phyloP scores from a whole-genome alignment of 2,113 vertebrate species.

The Syngnathus typhle region DNA sequence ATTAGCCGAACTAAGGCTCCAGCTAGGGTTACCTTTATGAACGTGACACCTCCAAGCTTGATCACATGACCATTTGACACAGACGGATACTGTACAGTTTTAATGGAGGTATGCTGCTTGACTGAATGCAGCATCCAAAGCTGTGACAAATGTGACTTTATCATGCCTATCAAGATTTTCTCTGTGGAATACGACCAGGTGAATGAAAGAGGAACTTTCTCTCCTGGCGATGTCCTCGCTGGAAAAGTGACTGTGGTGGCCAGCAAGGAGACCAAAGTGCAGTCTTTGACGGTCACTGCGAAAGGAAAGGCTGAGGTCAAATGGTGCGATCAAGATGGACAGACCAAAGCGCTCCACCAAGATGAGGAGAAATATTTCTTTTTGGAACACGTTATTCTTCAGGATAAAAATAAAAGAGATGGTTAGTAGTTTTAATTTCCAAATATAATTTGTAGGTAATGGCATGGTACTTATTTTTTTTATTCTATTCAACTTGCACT shows the following conservation, averaged over 20 bases:
- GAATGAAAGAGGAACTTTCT: conserved; percentile 49
- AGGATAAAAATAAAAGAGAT: conserved; percentile 65
- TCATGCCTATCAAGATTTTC: conserved; percentile 57
- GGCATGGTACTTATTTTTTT: not conserved
- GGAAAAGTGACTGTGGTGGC: conserved; percentile 54
- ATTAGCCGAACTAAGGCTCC: conserved; percentile 2
- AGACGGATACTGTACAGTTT: conserved; percentile 25
- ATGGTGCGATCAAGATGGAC: conserved; percentile 44
- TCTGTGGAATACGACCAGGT: conserved; percentile 50
- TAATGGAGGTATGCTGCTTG: not conserved
- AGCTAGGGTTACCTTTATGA: conserved; percentile 53
- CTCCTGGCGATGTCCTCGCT: conserved; percentile 49
- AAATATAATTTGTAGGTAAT: not conserved
- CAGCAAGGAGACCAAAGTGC: conserved; percentile 57
- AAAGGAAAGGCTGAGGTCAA: conserved; percentile 59
- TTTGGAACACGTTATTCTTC: conserved; percentile 58
- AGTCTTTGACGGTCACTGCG: conserved; percentile 52
- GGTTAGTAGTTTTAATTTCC: conserved; percentile 40
- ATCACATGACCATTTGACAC: conserved; percentile 43
- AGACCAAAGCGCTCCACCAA: conserved; percentile 6
- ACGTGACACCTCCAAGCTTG: conserved; percentile 48
- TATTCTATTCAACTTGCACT: not conserved
- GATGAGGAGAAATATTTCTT: conserved; percentile 61
- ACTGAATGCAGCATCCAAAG: not conserved
- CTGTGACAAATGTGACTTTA: not conserved